These are phyloP conservation scores for Gila robusta DNA, from an alignment of 2,797 vertebrate genomes.

Conservation along the genomic window DNA sequence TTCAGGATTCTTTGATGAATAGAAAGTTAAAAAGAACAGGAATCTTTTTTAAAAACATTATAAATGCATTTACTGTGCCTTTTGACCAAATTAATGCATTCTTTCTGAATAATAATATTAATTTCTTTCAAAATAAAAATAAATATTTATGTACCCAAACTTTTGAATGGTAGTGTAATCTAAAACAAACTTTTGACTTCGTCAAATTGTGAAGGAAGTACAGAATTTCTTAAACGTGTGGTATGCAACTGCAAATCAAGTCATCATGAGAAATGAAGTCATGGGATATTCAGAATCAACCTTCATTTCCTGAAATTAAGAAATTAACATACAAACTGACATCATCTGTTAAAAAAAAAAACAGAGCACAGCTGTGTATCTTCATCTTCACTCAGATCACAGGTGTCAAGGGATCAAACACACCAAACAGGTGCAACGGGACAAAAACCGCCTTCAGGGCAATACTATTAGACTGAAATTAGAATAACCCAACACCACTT, in stretches of 20 bases:
- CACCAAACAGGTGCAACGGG: conserved; percentile 10
- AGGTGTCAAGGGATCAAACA: conserved; percentile 6
- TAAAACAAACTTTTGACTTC: neutral
- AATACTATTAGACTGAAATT: conserved; percentile 16
- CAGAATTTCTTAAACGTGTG: neutral
- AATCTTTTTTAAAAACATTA: neutral
- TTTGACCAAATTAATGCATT: neutral
- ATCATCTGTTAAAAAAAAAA: conserved; percentile 14
- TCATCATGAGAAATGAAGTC: neutral
- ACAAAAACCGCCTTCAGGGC: neutral
- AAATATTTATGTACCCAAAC: neutral
- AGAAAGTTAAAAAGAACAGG: neutral
- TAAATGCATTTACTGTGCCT: neutral
- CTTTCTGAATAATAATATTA: neutral
- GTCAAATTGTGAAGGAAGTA: neutral
- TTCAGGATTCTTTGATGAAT: neutral
- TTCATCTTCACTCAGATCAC: conserved; percentile 4
- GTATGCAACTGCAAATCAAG: neutral
- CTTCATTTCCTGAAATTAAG: conserved; percentile 8
- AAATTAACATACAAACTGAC: neutral
- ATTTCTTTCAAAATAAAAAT: neutral
- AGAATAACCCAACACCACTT: conserved; percentile 15
- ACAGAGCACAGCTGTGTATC: neutral
- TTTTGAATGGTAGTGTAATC: neutral
- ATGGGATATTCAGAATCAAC: neutral